Evolutionary conservation across 2,797 vertebrate species (phyloP).

Genomic region (Microcaecilia unicolor): DNA sequence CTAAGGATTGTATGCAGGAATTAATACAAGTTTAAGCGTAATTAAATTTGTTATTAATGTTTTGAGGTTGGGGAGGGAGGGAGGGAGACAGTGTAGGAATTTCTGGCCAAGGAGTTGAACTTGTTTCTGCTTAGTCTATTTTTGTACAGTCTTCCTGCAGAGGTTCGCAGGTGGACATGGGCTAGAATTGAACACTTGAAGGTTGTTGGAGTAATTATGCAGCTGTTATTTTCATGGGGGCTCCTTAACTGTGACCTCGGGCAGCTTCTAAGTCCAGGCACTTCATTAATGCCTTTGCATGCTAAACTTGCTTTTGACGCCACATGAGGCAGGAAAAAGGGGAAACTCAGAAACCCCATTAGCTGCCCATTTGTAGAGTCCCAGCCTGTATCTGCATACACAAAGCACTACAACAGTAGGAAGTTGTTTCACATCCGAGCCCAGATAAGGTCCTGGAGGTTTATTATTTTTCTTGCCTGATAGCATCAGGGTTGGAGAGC

Average conservation of each 20-base stretch:
- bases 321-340: slow-evolving; percentile 48
- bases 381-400: slow-evolving; percentile 40
- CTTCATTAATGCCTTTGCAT: slow-evolving; percentile 34
- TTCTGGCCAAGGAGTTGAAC: no score
- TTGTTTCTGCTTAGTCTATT: no score
- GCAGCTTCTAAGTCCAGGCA: background rate
- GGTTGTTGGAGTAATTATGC: slow-evolving; percentile 38
- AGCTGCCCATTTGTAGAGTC: slow-evolving; percentile 43
- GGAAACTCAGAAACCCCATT: slow-evolving; percentile 48
- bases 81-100: no score
- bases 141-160: no score
- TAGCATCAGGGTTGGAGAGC: slow-evolving; percentile 59
- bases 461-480: slow-evolving; percentile 80
- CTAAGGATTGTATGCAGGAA: slow-evolving; percentile 5
- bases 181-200: slow-evolving; percentile 33
- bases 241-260: slow-evolving; percentile 7
- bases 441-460: slow-evolving; percentile 78
- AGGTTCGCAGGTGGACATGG: slow-evolving; percentile 24
- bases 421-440: slow-evolving; percentile 77
- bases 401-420: slow-evolving; percentile 49
- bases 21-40: no score
- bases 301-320: slow-evolving; percentile 47
- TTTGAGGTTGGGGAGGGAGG: no score
- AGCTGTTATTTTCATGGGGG: slow-evolving; percentile 33
- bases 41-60: slow-evolving; percentile 1